phyloP scores from a whole-genome alignment of 2,113 vertebrate species.

The Sarotherodon lohbergeri region DNA sequence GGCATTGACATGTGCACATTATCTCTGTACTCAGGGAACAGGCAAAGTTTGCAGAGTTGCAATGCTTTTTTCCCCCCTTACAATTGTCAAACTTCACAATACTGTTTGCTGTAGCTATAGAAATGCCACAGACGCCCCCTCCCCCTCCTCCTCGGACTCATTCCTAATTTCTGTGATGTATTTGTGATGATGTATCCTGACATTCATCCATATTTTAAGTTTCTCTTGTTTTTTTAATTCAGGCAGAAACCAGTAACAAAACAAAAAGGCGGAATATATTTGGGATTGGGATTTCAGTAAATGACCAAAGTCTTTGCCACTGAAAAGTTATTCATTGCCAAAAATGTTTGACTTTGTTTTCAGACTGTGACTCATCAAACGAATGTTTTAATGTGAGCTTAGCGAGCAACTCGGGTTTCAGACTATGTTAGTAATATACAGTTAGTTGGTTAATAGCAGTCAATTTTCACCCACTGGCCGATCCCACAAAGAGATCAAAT shows the following conservation, averaged over 20 bases:
- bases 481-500: constrained; percentile 43
- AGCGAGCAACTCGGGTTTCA: neutral
- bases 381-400: neutral
- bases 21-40: constrained; percentile 53
- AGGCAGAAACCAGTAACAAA: neutral
- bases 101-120: constrained; percentile 1
- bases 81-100: constrained; percentile 54
- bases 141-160: neutral
- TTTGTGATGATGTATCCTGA: constrained; percentile 20
- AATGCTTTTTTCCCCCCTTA: constrained; percentile 1
- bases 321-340: neutral
- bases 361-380: neutral
- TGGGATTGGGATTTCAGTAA: neutral
- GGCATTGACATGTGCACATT: constrained; percentile 70
- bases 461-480: constrained; percentile 19
- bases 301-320: neutral
- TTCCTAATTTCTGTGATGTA: constrained; percentile 5
- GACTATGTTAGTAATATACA: neutral
- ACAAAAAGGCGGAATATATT: neutral
- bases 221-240: constrained; percentile 12
- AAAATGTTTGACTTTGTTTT: neutral
- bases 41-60: constrained; percentile 55
- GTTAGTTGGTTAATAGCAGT: constrained; percentile 25
- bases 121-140: neutral
- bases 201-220: neutral